These are phyloP conservation scores for Lagodon rhomboides DNA, from an alignment of 2,797 vertebrate genomes.

Conservation along the genomic window DNA sequence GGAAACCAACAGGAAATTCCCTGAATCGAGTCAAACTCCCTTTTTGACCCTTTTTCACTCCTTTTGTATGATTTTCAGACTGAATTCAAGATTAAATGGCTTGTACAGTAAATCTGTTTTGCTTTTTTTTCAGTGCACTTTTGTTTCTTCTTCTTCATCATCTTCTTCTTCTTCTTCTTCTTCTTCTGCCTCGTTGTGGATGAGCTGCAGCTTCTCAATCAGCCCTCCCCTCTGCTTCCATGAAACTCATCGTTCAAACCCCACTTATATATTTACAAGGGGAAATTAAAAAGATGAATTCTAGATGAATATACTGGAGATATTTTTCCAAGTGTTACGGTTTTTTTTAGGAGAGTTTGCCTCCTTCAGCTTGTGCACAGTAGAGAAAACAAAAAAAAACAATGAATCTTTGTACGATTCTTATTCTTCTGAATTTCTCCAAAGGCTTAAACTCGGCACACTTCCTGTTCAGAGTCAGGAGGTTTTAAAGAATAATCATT, in stretches of 20 bases:
- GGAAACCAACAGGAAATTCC: not conserved
- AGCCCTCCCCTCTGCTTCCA: conserved; percentile 21
- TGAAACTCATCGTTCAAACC: not conserved
- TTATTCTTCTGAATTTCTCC: conserved; percentile 17
- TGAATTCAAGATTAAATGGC: conserved; percentile 76
- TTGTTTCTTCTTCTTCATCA: conserved; percentile 15
- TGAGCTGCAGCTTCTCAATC: conserved; percentile 36
- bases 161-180: too few relatives aligned
- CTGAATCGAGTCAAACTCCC: conserved; percentile 18
- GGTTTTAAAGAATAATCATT: not conserved
- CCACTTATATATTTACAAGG: conserved; percentile 33
- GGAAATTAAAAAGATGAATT: conserved; percentile 8
- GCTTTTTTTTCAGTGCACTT: conserved; percentile 37
- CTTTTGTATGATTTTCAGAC: conserved; percentile 75
- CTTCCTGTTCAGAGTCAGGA: not conserved
- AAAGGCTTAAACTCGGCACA: not conserved
- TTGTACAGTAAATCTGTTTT: conserved; percentile 52
- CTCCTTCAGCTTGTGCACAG: conserved; percentile 18
- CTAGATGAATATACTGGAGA: conserved; percentile 52
- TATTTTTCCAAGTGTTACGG: conserved; percentile 57
- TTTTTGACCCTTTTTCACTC: conserved; percentile 60
- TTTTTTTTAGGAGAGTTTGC: conserved; percentile 60
- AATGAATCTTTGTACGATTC: conserved; percentile 36
- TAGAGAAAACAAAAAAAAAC: not conserved
- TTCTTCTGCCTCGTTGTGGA: conserved; percentile 37